phyloP scores from a whole-genome alignment of 1,140 invertebrate genomes.

The Solenopsis fugax region DNA sequence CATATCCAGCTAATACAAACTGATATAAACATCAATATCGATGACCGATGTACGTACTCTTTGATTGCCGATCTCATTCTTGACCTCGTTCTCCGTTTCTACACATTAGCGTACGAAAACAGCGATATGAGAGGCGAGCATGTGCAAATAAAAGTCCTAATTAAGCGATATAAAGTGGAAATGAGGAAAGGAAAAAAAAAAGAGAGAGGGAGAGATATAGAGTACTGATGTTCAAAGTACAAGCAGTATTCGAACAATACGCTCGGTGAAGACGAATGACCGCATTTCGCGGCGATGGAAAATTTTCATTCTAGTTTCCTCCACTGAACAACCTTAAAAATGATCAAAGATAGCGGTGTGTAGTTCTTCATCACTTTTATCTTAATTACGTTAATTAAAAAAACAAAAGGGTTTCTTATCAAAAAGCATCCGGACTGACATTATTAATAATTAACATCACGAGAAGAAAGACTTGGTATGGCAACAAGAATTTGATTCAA shows the following conservation, averaged over 20 bases:
- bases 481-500: not conserved
- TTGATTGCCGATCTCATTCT: not conserved
- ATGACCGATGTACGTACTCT: not conserved
- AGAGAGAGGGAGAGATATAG: conserved; percentile 70
- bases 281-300: conserved; percentile 52
- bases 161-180: conserved; percentile 20
- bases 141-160: conserved; percentile 8
- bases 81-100: conserved; percentile 25
- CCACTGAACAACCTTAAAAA: not conserved
- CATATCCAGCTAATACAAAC: not conserved
- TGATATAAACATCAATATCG: not conserved
- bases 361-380: not conserved
- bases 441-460: not conserved
- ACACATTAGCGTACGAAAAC: not conserved
- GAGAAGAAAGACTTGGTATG: not conserved
- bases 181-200: conserved; percentile 23
- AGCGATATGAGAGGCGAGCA: not conserved
- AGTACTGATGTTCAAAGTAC: conserved; percentile 81
- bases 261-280: conserved; percentile 59
- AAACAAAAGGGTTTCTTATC: not conserved
- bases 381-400: not conserved
- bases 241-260: conserved; percentile 66
- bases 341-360: not conserved
- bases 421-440: conserved; percentile 1
- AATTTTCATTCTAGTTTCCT: conserved; percentile 68